phyloP scores from a whole-genome alignment of 2,888 invertebrate genomes.

The Hypercompe scribonia region DNA sequence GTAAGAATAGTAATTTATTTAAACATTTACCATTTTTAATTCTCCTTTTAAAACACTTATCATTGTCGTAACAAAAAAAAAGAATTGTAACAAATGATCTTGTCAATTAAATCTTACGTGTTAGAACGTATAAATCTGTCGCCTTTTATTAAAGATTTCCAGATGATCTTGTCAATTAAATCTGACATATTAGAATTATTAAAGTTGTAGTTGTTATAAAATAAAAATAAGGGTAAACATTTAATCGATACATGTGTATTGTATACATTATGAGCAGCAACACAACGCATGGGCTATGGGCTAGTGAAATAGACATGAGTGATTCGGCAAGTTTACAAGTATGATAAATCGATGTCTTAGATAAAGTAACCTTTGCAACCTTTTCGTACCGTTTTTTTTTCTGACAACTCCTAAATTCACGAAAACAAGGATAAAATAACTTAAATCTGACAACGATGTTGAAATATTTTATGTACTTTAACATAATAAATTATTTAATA shows the following conservation, averaged over 20 bases:
- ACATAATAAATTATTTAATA: too few species aligned
- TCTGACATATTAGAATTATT: too few species aligned
- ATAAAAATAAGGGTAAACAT: neutral
- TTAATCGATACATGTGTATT: neutral
- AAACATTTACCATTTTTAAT: too few species aligned
- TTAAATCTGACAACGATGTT: neutral
- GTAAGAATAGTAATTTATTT: too few species aligned
- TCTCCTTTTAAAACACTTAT: too few species aligned
- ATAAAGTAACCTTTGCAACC: neutral
- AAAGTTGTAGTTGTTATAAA: neutral
- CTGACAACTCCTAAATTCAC: neutral
- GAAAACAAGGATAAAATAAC: neutral
- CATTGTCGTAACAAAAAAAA: neutral
- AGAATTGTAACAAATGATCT: too few species aligned
- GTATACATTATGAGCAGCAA: neutral
- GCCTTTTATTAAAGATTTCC: too few species aligned
- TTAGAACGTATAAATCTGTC: too few species aligned
- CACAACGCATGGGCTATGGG: neutral
- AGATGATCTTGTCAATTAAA: too few species aligned
- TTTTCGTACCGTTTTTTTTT: neutral
- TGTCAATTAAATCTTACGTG: too few species aligned
- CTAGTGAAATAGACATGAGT: neutral
- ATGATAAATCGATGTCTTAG: conserved; percentile 1
- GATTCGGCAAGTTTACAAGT: neutral
- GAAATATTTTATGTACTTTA: neutral